phyloP scores from a whole-genome alignment of 2,113 vertebrate genomes.

The Spermophilus dauricus region DNA sequence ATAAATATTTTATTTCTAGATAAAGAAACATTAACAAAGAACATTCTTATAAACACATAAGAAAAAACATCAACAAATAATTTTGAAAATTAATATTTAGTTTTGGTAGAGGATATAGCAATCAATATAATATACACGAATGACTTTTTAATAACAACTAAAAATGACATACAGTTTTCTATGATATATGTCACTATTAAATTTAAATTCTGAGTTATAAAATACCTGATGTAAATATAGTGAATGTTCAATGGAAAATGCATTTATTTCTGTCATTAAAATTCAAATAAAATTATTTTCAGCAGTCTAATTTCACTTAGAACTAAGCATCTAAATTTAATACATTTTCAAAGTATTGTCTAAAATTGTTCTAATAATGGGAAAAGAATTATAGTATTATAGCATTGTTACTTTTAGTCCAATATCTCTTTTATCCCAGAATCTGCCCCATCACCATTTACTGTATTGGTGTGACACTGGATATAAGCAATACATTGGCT shows the following conservation, averaged over 20 bases:
- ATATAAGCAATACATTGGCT: neutral
- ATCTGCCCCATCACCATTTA: neutral
- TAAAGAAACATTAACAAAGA: neutral
- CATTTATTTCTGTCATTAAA: neutral
- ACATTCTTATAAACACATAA: neutral
- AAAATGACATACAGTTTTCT: neutral
- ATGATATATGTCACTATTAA: neutral
- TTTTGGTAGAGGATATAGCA: neutral
- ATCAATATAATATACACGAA: neutral
- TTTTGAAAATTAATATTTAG: constrained; percentile 11
- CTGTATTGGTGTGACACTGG: neutral
- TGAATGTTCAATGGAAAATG: neutral
- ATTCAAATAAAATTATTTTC: constrained; percentile 9
- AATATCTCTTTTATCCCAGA: neutral
- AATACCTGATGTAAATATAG: neutral
- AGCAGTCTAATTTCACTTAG: neutral
- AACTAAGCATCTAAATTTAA: neutral
- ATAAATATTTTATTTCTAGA: constrained; percentile 16
- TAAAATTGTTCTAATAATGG: neutral
- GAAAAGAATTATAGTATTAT: neutral
- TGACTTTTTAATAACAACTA: neutral
- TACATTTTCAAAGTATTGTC: neutral
- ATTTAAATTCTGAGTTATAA: constrained; percentile 13
- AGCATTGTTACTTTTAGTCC: neutral
- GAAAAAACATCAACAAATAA: neutral